Base-by-base conservation (phyloP, 2,888 invertebrate species). In the Pinctada fucata region DNA sequence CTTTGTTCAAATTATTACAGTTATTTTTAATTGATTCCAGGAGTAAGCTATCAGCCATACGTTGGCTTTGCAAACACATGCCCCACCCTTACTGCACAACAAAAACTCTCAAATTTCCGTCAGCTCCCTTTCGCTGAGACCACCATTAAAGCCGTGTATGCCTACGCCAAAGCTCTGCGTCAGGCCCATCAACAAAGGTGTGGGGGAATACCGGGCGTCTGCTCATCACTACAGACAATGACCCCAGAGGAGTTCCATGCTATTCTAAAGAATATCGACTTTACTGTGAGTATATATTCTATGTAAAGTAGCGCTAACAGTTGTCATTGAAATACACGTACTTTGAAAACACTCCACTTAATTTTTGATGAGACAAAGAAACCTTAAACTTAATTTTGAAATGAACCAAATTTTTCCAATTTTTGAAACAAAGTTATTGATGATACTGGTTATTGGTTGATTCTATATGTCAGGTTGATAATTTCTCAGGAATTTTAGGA, bases 141-240 rank as follows among this genome's bases (percentile, higher is more conserved):
- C 13, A 86, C 88, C 1, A 87, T 91, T 49, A 82, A 86, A 63
- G 88, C 90, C 10, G 86, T 91, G 8, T 89, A 86, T 80, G 86
- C 90, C 2, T 91, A 87, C 76, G 90, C 90, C 0, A 87, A 84
- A 65, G 89, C 89, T 0, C 69, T 90, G 49, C 83, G 84, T 68
- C 74, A 68, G 2, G 88, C 89, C 1, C 89, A 89, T 49, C 0
- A 3, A 4, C 73, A 64, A 13, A 78, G 69, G 2, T 88, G 90
- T 81, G 84, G 86, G 1, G 4, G 68, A 3, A n/a, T 16, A 2
- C 70, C 79, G 0, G 86, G 85, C 2, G 50, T 87, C 4, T 91
- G 91, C 75, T 66, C 68, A 0, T 48, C 51, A 1, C 80, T 91
- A 6, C 75, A 78, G 45, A 63, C 68, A 0, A 83, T 90, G 87